Base-by-base conservation (phyloP, 2,113 vertebrate species). In the Panthera uncia region DNA sequence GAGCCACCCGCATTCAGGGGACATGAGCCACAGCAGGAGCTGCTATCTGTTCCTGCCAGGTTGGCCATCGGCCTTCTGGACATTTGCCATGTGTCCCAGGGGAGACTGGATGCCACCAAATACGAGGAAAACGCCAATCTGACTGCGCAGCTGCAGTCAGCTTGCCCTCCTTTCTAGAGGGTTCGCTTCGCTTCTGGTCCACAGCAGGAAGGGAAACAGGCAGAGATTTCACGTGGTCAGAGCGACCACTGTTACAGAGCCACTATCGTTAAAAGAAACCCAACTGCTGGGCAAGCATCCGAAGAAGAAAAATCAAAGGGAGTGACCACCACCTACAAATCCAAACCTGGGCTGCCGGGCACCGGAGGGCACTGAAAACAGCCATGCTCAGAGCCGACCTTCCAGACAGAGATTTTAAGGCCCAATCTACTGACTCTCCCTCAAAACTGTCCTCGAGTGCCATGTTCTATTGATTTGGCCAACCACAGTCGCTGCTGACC, bases 161-260 rank as follows among this genome's bases (percentile, higher is more conserved):
- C 65, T 15, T 25, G 16, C 55, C n/a, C 19, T 36, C n/a, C 76
- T 86, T 25, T 61, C 41, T 7, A 9, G 52, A 45, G 41, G n/a
- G 6, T 3, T 27, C 13, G 0, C 1, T 23, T 96, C 91, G 78
- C 92, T 69, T 33, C 45, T 8, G 79, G 97, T 86, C 89, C 91
- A 31, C 1, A 38, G 89, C 97, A 92, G 63, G 96, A 88, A 91
- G 57, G 73, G 96, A 57, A 66, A 63, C 85, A 90, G 38, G 76
- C 96, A 96, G 91, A 69, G 96, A 63, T n/a, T 92, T 27, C 81
- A 5, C 7, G 0, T 5, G 79, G 73, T 25, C 73, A 68, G 50
- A 93, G 48, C 73, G 45, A 45, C 45, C 45, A 45, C 45, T 45
- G 45, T 45, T 45, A 9, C 73, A 68, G 50, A 93, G 48, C 79